Evolutionary conservation across 2,797 vertebrate genomes (phyloP), one percentile per base, ranked within the genome.

Genomic region (Halcyon leucocephala): DNA sequence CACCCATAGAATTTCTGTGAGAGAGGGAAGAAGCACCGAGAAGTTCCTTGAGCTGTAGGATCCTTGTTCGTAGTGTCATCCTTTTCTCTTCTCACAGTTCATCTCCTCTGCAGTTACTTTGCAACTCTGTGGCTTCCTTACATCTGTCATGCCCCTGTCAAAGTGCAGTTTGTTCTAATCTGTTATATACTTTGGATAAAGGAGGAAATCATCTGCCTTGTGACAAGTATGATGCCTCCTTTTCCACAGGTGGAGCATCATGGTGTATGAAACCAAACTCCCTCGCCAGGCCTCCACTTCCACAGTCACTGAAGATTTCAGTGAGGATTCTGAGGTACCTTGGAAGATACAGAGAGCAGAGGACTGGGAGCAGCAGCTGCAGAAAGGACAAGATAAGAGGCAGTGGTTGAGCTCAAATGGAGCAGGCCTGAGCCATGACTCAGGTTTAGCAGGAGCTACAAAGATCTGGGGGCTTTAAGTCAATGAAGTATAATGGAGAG

Each of bases 241-340:
- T 92, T 92, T 87, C 89, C 78, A 92, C 92, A 99, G 99, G 95
- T 99, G 99, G 99, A 99, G 99, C 76, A 99, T 99, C 89, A 99
- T 99, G 99, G 99, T 99, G 10, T 99, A 99, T 7, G 99, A 99
- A 98, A 99, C 99, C 54, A 99, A 99, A 97, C 98, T 99, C 67
- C 99, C 99, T 73, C 98, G 98, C 88, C 99, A 98, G 96, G 97
- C 98, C 66, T 99, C 99, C 9, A 95, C 98, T 39, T 99, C 99
- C 79, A 98, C 98, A 0, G 98, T 98, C 83, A 98, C 98, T 0
- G 99, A 99, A 95, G 99, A 99, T 96, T 98, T 98, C 97, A 99
- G 97, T 35, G 99, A 99, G 22, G 99, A 99, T 97, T 99, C 99
- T 1, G 99, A 99, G 99, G 99, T 99, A 98, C 31, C 33, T 83